A percentile compares a stretch with the other conserved stretches of the same genome.
Evolutionary conservation across 2,797 vertebrate genomes (phyloP).

Genomic region (Myotis vivesi): DNA sequence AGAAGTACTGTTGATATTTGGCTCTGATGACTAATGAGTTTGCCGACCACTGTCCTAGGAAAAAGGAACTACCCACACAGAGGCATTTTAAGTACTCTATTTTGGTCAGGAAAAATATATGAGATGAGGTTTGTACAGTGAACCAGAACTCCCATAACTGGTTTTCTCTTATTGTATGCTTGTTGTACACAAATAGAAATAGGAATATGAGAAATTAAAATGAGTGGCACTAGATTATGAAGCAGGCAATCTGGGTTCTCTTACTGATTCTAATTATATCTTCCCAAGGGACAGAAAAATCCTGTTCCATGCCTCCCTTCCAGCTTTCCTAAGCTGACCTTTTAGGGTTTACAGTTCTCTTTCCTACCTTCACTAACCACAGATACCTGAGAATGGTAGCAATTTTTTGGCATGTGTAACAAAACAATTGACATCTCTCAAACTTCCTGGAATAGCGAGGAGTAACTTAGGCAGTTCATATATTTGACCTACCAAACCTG

Average conservation of each 20-base stretch:
- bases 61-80: not conserved
- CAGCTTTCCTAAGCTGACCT: not conserved
- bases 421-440: slow-evolving; percentile 42
- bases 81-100: slow-evolving; percentile 17
- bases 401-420: not conserved
- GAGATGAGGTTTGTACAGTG: not conserved
- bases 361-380: not conserved
- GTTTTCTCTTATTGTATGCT: not conserved
- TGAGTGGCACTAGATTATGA: not conserved
- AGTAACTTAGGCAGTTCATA: slow-evolving; percentile 11
- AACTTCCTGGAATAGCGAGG: not conserved
- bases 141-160: not conserved
- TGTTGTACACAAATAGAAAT: slow-evolving; percentile 28
- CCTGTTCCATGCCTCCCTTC: not conserved
- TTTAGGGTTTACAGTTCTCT: not conserved
- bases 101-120: slow-evolving; percentile 16
- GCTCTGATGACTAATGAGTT: no score
- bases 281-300: not conserved
- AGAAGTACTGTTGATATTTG: no score
- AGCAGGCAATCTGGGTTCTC: not conserved
- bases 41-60: not conserved
- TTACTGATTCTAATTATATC: slow-evolving; percentile 7
- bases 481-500: slow-evolving; percentile 37
- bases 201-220: not conserved
- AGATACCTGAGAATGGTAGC: not conserved